Percentiles rank a stretch among this genome's conserved stretches.
phyloP scores from a whole-genome alignment of 1,140 invertebrate species.

The Thaumetopoea pityocampa region DNA sequence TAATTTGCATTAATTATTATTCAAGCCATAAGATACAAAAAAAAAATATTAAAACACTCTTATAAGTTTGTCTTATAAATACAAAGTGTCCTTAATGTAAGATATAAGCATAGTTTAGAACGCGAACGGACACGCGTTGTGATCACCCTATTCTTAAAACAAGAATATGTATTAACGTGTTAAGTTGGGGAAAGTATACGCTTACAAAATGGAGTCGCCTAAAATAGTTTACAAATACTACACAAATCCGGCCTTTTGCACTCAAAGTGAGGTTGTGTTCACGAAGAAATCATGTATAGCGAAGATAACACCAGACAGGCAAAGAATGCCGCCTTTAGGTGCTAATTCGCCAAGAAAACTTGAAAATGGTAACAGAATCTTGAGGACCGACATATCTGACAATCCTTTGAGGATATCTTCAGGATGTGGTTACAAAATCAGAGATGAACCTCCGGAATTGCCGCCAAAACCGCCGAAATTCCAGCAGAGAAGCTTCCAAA shows the following conservation, averaged over 20 bases:
- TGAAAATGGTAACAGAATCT: constrained; percentile 45
- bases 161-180: constrained; percentile 40
- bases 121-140: constrained; percentile 41
- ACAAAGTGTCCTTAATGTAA: constrained; percentile 9
- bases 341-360: constrained; percentile 55
- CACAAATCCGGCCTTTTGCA: constrained; percentile 86
- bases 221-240: constrained; percentile 78
- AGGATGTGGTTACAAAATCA: constrained; percentile 26
- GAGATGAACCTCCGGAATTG: constrained; percentile 60
- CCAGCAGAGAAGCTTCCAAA: constrained; percentile 46
- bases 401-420: constrained; percentile 63
- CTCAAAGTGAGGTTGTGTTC: constrained; percentile 81
- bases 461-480: constrained; percentile 62
- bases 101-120: constrained; percentile 17
- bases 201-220: constrained; percentile 68
- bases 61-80: no score
- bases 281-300: constrained; percentile 63
- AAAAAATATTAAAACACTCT: no score
- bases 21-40: constrained; percentile 6
- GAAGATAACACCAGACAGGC: constrained; percentile 45
- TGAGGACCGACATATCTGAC: constrained; percentile 72
- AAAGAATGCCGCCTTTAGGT: constrained; percentile 58
- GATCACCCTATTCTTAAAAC: constrained; percentile 34
- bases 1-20: constrained; percentile 2
- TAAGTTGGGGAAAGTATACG: constrained; percentile 34